Percentiles rank a stretch among this genome's conserved stretches.
These are phyloP conservation scores for Hippocampus mohnikei DNA, from an alignment of 2,113 vertebrate species.

Conservation along the genomic window DNA sequence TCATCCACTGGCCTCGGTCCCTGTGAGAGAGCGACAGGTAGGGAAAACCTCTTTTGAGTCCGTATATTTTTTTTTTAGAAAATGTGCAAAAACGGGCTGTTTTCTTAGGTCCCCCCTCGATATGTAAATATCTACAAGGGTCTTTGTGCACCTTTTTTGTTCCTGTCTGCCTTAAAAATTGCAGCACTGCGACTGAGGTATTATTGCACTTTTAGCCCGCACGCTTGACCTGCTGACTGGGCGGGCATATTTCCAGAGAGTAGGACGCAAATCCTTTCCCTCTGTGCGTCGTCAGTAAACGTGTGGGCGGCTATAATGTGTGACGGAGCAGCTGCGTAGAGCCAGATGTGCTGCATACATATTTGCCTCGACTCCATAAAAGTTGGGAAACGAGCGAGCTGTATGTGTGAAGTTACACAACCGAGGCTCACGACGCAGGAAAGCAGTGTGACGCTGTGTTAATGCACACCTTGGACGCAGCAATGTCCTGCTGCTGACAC, in stretches of 20 bases:
- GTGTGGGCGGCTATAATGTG: conserved; percentile 34
- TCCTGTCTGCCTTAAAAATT: conserved; percentile 43
- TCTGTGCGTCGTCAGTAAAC: conserved; percentile 43
- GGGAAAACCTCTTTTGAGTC: conserved; percentile 25
- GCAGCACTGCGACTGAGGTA: conserved; percentile 56
- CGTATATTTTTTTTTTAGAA: conserved; percentile 21
- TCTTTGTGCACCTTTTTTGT: conserved; percentile 47
- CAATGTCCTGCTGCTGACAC: too few species aligned
- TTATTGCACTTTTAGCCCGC: conserved; percentile 62
- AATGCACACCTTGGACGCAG: too few species aligned
- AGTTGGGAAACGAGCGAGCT: too few species aligned
- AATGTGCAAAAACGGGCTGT: conserved; percentile 58
- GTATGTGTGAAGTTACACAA: too few species aligned
- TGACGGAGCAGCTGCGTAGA: conserved; percentile 43
- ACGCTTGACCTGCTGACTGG: conserved; percentile 31
- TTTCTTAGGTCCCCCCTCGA: conserved; percentile 50
- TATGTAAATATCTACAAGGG: conserved; percentile 11
- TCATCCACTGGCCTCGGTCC: conserved; percentile 58
- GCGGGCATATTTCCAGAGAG: not conserved
- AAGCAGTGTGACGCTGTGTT: too few species aligned
- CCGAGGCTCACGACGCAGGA: too few species aligned
- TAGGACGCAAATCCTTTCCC: not conserved
- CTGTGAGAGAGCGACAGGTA: conserved; percentile 39
- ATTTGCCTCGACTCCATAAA: too few species aligned
- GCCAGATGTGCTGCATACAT: conserved; percentile 31